Percentiles rank a stretch among this genome's conserved stretches.
Conservation (phyloP, 2,888 invertebrate species). For the Pristionchus exspectatus region DNA sequence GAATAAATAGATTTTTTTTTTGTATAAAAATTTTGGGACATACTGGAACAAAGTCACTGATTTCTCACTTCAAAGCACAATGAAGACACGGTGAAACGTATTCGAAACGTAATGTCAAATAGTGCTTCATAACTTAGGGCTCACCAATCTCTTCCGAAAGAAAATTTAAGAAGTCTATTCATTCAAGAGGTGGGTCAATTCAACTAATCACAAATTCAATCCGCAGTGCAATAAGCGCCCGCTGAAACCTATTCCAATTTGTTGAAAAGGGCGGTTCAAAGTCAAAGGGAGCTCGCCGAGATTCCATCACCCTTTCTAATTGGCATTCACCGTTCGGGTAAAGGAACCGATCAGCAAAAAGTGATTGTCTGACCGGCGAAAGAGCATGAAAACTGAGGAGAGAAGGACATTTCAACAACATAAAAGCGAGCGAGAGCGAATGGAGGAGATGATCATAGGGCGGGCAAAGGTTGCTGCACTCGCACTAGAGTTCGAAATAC, state of each 20-base stretch:
- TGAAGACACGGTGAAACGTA: too few relatives aligned
- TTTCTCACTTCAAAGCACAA: too few relatives aligned
- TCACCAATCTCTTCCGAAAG: too few relatives aligned
- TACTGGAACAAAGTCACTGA: too few relatives aligned
- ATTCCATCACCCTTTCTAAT: not conserved
- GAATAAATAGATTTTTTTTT: too few relatives aligned
- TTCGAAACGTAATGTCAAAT: too few relatives aligned
- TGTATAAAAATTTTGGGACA: too few relatives aligned
- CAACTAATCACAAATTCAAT: not conserved
- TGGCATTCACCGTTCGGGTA: not conserved
- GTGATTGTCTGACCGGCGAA: not conserved
- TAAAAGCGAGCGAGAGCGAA: not conserved
- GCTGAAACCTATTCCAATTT: not conserved
- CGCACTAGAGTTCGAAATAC: too few relatives aligned
- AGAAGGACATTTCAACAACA: not conserved
- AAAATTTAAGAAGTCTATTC: too few relatives aligned
- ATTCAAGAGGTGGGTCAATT: too few relatives aligned
- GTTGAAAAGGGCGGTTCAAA: not conserved
- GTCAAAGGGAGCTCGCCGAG: not conserved
- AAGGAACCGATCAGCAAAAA: not conserved
- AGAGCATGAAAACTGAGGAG: not conserved
- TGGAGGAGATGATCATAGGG: not conserved
- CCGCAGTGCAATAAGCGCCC: not conserved
- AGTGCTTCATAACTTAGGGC: too few relatives aligned
- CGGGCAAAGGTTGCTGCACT: not conserved